Conservation (phyloP, 2,888 invertebrate species). For the Philereme transversata region DNA sequence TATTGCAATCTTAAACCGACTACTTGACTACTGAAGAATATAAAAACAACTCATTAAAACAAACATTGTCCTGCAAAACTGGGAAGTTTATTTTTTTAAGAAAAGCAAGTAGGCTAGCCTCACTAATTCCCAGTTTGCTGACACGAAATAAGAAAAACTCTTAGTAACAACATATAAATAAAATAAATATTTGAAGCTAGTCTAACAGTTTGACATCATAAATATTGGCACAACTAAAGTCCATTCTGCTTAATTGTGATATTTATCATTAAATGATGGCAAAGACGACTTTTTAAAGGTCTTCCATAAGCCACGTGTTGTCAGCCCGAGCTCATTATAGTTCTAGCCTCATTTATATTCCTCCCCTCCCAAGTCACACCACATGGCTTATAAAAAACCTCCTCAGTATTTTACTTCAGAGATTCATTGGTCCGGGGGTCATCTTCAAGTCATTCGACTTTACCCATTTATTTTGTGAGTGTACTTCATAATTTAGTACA, state of each 20-base stretch:
- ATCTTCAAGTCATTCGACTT: slow-evolving; percentile 6
- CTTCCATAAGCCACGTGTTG: slow-evolving; percentile 10
- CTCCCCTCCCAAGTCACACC: not conserved
- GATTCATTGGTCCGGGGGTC: slow-evolving; percentile 15
- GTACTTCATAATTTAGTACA: slow-evolving; percentile 15
- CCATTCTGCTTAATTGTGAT: slow-evolving; percentile 28
- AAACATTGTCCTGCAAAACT: slow-evolving; percentile 43
- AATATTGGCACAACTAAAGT: slow-evolving; percentile 41
- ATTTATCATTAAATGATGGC: slow-evolving; percentile 13
- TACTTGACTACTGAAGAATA: slow-evolving; percentile 36
- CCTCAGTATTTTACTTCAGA: slow-evolving; percentile 12
- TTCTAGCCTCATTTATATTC: not conserved
- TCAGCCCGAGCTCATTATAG: not conserved
- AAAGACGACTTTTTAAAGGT: slow-evolving; percentile 12
- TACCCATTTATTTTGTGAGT: not conserved
- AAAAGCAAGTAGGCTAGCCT: slow-evolving; percentile 22
- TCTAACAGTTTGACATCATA: slow-evolving; percentile 38
- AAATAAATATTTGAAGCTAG: slow-evolving; percentile 56
- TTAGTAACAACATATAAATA: slow-evolving; percentile 61
- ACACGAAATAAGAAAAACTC: slow-evolving; percentile 50
- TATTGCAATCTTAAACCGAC: slow-evolving; percentile 19
- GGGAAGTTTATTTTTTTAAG: slow-evolving; percentile 58
- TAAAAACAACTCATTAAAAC: slow-evolving; percentile 35
- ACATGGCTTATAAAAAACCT: slow-evolving; percentile 11
- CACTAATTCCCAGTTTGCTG: slow-evolving; percentile 42